Evolutionary conservation across 2,797 vertebrate species (phyloP).

Genomic region (Bovichtus variegatus): DNA sequence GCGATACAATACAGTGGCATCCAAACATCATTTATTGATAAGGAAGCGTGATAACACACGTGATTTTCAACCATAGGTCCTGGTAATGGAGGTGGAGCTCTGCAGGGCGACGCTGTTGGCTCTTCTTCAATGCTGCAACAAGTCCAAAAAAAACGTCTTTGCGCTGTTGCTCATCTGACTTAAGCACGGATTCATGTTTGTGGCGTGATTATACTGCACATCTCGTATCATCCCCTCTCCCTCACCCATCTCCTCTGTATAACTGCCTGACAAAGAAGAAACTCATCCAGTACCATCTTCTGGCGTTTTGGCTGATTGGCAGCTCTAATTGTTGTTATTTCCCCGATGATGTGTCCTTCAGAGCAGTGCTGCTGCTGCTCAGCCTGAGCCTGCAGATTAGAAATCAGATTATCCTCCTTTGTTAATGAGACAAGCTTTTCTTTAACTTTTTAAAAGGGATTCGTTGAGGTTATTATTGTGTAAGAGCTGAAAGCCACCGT

Average conservation of each 20-base stretch:
- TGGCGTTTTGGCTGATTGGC: slow-evolving; percentile 76
- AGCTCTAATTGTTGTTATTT: slow-evolving; percentile 79
- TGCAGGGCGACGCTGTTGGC: no score
- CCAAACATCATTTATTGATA: no score
- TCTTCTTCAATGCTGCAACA: no score
- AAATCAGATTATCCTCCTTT: slow-evolving; percentile 48
- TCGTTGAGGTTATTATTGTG: slow-evolving; percentile 16
- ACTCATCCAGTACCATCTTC: slow-evolving; percentile 56
- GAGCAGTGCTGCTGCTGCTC: slow-evolving; percentile 25
- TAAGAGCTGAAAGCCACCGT: slow-evolving; percentile 1
- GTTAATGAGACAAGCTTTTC: slow-evolving; percentile 58
- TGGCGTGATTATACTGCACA: slow-evolving; percentile 29
- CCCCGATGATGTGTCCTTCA: slow-evolving; percentile 61
- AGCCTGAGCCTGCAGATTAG: slow-evolving; percentile 45
- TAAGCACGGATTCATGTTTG: slow-evolving; percentile 28
- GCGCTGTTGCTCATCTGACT: neutral
- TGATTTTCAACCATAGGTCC: no score
- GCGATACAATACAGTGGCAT: no score
- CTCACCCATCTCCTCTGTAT: slow-evolving; percentile 28
- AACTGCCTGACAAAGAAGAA: slow-evolving; percentile 35
- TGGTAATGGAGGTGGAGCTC: no score
- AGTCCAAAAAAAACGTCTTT: neutral
- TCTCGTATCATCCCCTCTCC: slow-evolving; percentile 20
- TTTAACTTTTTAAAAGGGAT: slow-evolving; percentile 44
- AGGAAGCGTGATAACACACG: no score